A percentile compares a stretch with the other conserved stretches of the same genome.
These are phyloP conservation scores for Furcifer pardalis DNA, from an alignment of 2,797 vertebrate species.

Conservation along the genomic window DNA sequence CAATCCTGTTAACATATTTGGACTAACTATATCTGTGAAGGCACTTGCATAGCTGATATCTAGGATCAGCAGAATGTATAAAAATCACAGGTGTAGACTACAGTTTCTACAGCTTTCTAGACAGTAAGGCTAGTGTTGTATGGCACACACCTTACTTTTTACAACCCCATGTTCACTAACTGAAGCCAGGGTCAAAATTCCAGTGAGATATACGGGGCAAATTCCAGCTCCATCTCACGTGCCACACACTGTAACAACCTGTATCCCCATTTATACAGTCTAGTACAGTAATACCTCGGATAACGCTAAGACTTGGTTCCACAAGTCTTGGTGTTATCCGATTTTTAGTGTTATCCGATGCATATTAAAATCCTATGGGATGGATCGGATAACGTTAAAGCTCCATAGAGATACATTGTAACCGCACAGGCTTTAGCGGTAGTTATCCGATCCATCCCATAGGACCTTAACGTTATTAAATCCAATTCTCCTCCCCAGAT, in stretches of 20 bases:
- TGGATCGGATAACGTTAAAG: no score
- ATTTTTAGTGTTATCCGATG: no score
- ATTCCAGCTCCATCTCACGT: neutral
- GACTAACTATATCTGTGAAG: neutral
- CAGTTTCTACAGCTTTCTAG: no score
- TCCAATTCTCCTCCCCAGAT: no score
- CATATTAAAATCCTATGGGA: no score
- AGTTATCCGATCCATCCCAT: no score
- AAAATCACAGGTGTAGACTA: neutral
- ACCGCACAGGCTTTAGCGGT: no score
- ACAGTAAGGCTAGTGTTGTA: neutral
- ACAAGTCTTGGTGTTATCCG: no score
- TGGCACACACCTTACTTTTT: neutral
- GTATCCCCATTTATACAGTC: neutral
- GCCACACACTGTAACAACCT: neutral
- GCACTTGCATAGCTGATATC: neutral
- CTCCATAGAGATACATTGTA: no score
- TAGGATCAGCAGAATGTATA: neutral
- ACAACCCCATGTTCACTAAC: neutral
- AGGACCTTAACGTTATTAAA: no score
- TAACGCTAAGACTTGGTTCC: no score
- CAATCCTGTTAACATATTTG: neutral
- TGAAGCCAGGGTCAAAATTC: neutral
- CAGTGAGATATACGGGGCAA: neutral
- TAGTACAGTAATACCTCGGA: no score